Evolutionary conservation across 2,888 invertebrate genomes (phyloP).

Genomic region (Cordilura impudica): DNA sequence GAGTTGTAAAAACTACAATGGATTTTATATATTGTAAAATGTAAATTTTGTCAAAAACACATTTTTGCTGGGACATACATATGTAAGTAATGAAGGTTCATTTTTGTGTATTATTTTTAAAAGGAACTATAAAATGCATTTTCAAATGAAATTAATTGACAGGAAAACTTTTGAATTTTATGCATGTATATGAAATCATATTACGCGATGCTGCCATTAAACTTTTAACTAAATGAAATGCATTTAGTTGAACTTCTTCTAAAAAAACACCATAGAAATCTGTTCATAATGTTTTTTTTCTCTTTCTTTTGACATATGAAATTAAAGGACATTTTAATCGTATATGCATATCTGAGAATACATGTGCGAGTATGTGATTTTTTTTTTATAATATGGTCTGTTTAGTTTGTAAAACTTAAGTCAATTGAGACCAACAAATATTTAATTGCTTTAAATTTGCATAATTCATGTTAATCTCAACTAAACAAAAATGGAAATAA

Average conservation of each 20-base stretch:
- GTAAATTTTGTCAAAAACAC: too few species aligned
- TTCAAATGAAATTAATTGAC: conserved; percentile 61
- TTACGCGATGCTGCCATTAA: conserved; percentile 26
- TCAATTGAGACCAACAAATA: conserved; percentile 44
- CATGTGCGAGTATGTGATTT: not conserved
- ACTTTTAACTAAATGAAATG: conserved; percentile 19
- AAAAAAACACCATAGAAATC: conserved; percentile 44
- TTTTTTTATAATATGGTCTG: conserved; percentile 11
- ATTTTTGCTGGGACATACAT: not conserved
- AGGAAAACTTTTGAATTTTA: conserved; percentile 60
- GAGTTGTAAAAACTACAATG: too few species aligned
- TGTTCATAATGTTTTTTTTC: conserved; percentile 31
- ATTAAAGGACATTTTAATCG: conserved; percentile 55
- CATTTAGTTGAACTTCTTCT: conserved; percentile 51
- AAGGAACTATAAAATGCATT: conserved; percentile 57
- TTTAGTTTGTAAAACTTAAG: conserved; percentile 52
- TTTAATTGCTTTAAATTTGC: conserved; percentile 59
- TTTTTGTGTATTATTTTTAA: conserved; percentile 27
- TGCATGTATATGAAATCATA: conserved; percentile 18
- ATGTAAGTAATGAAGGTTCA: conserved; percentile 45
- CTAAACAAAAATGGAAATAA: conserved; percentile 9
- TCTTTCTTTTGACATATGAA: conserved; percentile 56
- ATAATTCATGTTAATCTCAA: conserved; percentile 54
- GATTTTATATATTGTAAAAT: not conserved
- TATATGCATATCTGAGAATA: conserved; percentile 5